These are phyloP conservation scores for Villa cingulata DNA, from an alignment of 2,888 invertebrate species.

Conservation along the genomic window DNA sequence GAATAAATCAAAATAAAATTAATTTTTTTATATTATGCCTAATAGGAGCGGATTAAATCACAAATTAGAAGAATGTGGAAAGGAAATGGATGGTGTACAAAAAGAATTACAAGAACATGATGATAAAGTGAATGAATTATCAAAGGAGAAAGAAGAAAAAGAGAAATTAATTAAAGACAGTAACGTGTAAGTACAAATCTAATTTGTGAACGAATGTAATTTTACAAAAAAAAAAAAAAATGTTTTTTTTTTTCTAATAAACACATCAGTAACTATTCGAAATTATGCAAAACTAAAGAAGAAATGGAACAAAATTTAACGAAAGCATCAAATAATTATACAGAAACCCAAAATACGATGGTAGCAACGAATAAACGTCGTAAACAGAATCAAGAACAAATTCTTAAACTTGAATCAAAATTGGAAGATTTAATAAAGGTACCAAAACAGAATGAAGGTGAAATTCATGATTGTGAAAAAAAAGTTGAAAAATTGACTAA, in stretches of 20 bases:
- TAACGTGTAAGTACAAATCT: slow-evolving; percentile 29
- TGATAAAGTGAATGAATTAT: slow-evolving; percentile 20
- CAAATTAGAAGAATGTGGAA: slow-evolving; percentile 45
- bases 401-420: slow-evolving; percentile 53
- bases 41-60: slow-evolving; percentile 43
- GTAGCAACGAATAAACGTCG: slow-evolving; percentile 56
- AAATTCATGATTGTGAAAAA: slow-evolving; percentile 51
- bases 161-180: slow-evolving; percentile 27
- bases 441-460: slow-evolving; percentile 60
- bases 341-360: slow-evolving; percentile 50
- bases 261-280: slow-evolving; percentile 44
- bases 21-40: background rate
- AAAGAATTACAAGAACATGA: slow-evolving; percentile 39
- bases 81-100: slow-evolving; percentile 47
- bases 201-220: too few species aligned
- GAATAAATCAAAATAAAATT: background rate
- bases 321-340: slow-evolving; percentile 49
- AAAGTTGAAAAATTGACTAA: slow-evolving; percentile 40
- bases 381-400: slow-evolving; percentile 55
- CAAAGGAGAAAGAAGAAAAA: slow-evolving; percentile 39
- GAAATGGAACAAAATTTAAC: slow-evolving; percentile 47
- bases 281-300: slow-evolving; percentile 44
- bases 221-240: background rate
- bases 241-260: slow-evolving; percentile 5
- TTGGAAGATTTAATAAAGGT: slow-evolving; percentile 48